Percentiles rank a stretch among this genome's conserved stretches.
Conservation (phyloP, 2,797 vertebrate genomes). For the Halcyon smyrnensis region DNA sequence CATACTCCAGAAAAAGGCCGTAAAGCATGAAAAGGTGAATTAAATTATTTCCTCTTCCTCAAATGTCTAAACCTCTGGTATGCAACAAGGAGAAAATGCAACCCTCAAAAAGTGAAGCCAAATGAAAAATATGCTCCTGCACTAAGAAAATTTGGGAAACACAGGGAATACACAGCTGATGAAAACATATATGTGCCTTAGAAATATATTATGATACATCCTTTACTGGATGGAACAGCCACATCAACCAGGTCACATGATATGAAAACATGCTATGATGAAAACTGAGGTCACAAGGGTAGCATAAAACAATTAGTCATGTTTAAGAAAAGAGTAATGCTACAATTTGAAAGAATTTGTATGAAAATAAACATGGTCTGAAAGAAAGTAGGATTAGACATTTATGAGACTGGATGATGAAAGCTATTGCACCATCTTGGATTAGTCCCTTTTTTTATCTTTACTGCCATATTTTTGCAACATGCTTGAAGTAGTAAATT, state of each 20-base stretch:
- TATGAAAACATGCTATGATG: constrained; percentile 51
- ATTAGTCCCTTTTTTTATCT: constrained; percentile 76
- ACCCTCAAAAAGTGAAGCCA: constrained; percentile 51
- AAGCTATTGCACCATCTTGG: constrained; percentile 74
- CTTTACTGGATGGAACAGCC: constrained; percentile 24
- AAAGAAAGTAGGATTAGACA: constrained; percentile 58
- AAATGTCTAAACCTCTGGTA: constrained; percentile 62
- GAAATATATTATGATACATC: constrained; percentile 58
- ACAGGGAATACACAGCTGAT: neutral
- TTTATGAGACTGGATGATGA: constrained; percentile 77
- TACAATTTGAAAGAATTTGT: constrained; percentile 75
- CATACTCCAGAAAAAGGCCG: neutral
- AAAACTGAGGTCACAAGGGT: constrained; percentile 19
- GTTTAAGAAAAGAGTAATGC: constrained; percentile 55
- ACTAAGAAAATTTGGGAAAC: constrained; percentile 44
- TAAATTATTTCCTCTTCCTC: neutral
- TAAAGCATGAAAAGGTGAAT: neutral
- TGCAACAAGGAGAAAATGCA: constrained; percentile 51
- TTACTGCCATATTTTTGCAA: constrained; percentile 68
- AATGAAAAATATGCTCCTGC: constrained; percentile 56
- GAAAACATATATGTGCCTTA: constrained; percentile 42
- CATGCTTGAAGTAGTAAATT: constrained; percentile 70
- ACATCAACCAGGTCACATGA: neutral
- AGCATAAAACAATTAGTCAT: constrained; percentile 68
- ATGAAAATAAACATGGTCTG: constrained; percentile 70